These are phyloP conservation scores for Polypedilum vanderplanki DNA, from an alignment of 1,140 invertebrate species.

Conservation along the genomic window DNA sequence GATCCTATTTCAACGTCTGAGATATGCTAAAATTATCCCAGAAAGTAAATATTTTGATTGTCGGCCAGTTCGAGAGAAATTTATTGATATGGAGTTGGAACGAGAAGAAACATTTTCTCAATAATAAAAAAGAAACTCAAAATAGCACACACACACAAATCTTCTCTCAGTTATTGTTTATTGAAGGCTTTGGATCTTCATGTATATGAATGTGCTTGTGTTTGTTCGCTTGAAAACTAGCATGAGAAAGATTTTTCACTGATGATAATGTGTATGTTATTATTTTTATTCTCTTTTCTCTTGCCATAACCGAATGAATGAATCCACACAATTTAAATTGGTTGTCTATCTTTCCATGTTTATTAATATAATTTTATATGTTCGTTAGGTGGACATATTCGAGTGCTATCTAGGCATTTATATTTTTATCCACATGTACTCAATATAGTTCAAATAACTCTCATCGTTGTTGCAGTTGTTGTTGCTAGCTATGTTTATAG, in stretches of 20 bases:
- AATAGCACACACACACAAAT: too few relatives aligned
- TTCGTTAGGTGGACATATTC: background rate
- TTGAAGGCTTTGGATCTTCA: background rate
- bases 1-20: too few relatives aligned
- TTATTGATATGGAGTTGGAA: too few relatives aligned
- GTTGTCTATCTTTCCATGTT: slow-evolving; percentile 2
- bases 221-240: background rate
- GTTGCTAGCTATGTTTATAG: too few relatives aligned
- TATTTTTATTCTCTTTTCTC: background rate
- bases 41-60: too few relatives aligned
- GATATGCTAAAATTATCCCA: too few relatives aligned
- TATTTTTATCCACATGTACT: background rate
- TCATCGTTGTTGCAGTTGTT: background rate
- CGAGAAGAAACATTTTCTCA: too few relatives aligned
- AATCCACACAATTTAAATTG: slow-evolving; percentile 2
- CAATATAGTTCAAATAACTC: background rate
- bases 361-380: slow-evolving; percentile 15
- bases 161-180: background rate
- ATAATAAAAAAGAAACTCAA: too few relatives aligned
- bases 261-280: background rate
- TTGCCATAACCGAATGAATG: background rate
- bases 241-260: background rate
- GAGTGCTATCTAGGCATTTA: background rate
- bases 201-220: background rate
- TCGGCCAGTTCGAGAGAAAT: too few relatives aligned